Percentiles rank a stretch among this genome's conserved stretches.
These are phyloP conservation scores for Daktulosphaira vitifoliae DNA, from an alignment of 1,140 invertebrate species.

Conservation along the genomic window DNA sequence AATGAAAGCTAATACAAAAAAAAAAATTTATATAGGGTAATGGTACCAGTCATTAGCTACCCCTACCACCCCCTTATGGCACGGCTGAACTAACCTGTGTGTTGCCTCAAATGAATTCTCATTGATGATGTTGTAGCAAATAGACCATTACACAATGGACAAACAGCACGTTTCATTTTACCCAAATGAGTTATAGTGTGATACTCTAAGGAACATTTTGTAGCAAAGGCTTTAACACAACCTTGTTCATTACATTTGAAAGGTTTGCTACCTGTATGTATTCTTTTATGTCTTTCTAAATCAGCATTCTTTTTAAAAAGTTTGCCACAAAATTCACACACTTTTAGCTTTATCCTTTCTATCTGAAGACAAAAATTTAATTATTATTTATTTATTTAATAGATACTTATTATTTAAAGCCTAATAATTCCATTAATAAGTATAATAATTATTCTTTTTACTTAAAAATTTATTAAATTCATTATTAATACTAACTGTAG, in stretches of 20 bases:
- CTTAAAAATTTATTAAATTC: too few relatives aligned
- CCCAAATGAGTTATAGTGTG: conserved; percentile 50
- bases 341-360: conserved; percentile 39
- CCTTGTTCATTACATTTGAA: conserved; percentile 50
- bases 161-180: conserved; percentile 48
- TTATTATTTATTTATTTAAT: too few relatives aligned
- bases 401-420: too few relatives aligned
- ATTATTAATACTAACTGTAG: neutral
- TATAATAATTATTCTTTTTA: too few relatives aligned
- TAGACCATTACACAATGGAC: conserved; percentile 51
- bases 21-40: too few relatives aligned
- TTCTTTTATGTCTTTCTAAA: conserved; percentile 48
- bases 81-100: conserved; percentile 50
- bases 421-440: too few relatives aligned
- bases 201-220: conserved; percentile 58
- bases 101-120: conserved; percentile 62
- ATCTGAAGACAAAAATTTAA: neutral
- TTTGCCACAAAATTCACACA: conserved; percentile 51
- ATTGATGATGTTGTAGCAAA: conserved; percentile 56
- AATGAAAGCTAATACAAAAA: too few relatives aligned
- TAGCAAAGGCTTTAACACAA: conserved; percentile 57
- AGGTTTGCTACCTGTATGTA: conserved; percentile 60
- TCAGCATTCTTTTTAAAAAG: conserved; percentile 50
- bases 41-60: too few relatives aligned
- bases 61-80: too few relatives aligned